A percentile compares a stretch with the other conserved stretches of the same genome.
These are phyloP conservation scores for Limulus polyphemus DNA, from an alignment of 2,888 invertebrate species.

Conservation along the genomic window DNA sequence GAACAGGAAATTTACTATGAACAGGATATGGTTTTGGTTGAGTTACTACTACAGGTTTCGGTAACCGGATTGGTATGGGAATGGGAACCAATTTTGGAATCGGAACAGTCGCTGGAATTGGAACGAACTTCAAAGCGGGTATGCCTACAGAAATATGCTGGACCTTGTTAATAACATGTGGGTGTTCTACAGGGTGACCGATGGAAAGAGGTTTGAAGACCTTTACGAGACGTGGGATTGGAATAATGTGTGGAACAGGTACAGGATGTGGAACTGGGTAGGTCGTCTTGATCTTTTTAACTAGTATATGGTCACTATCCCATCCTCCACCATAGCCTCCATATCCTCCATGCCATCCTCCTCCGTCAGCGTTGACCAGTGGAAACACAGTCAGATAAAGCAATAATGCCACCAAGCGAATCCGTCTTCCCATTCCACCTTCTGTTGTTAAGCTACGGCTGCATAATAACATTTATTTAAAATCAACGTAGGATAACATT, in stretches of 20 bases:
- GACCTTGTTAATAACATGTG: slow-evolving; percentile 10
- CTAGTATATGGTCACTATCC: slow-evolving; percentile 13
- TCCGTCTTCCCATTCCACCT: no score
- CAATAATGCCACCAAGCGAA: no score
- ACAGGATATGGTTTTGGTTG: slow-evolving; percentile 24
- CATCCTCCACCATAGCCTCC: slow-evolving; percentile 9
- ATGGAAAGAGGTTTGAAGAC: slow-evolving; percentile 19
- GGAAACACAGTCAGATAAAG: no score
- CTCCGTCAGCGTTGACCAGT: no score
- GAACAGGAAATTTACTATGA: slow-evolving; percentile 18
- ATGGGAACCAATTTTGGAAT: slow-evolving; percentile 17
- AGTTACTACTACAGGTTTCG: slow-evolving; percentile 21
- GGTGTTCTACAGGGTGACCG: slow-evolving; percentile 19
- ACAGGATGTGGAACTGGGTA: slow-evolving; percentile 18
- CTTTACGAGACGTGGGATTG: slow-evolving; percentile 17
- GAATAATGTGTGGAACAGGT: slow-evolving; percentile 20
- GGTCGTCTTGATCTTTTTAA: slow-evolving; percentile 20
- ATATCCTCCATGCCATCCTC: no score
- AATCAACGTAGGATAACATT: no score
- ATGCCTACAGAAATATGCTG: slow-evolving; percentile 20
- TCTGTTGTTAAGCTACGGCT: no score
- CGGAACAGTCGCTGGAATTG: slow-evolving; percentile 14
- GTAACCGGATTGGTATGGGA: slow-evolving; percentile 20
- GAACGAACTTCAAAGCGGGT: slow-evolving; percentile 18
- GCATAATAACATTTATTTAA: no score